Evolutionary conservation across 2,888 invertebrate genomes (phyloP).

Genomic region (Epistrophe grossulariae): DNA sequence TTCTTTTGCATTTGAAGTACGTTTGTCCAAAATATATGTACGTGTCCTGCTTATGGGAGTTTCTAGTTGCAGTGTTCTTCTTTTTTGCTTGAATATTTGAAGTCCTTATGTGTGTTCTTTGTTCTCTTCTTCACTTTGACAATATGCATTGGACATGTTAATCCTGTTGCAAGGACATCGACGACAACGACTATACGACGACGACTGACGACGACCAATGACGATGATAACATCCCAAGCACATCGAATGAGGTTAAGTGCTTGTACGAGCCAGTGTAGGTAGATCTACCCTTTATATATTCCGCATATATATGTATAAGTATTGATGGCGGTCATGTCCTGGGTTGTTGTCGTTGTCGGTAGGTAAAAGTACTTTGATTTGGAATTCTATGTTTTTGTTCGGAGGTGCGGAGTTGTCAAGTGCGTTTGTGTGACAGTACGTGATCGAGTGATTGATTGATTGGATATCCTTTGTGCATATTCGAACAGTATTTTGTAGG

Average conservation of each 20-base stretch:
- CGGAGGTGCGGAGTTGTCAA: conserved; percentile 63
- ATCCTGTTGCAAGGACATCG: conserved; percentile 62
- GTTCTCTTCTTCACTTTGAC: conserved; percentile 66
- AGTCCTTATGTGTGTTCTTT: conserved; percentile 57
- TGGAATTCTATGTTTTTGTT: conserved; percentile 63
- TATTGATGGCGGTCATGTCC: conserved; percentile 14
- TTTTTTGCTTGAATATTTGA: conserved; percentile 11
- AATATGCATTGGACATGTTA: conserved; percentile 72
- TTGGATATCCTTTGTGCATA: conserved; percentile 64
- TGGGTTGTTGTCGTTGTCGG: conserved; percentile 4
- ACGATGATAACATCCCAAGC: conserved; percentile 41
- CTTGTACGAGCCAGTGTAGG: conserved; percentile 38
- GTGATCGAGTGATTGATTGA: conserved; percentile 74
- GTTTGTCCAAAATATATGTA: not conserved
- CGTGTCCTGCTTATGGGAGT: conserved; percentile 32
- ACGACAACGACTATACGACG: not conserved
- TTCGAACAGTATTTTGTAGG: conserved; percentile 16
- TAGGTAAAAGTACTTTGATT: conserved; percentile 60
- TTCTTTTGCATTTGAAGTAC: conserved; percentile 55
- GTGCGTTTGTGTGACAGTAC: conserved; percentile 63
- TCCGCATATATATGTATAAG: not conserved
- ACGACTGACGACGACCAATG: conserved; percentile 15
- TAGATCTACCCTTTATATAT: not conserved
- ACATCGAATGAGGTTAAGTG: conserved; percentile 67
- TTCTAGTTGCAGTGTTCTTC: not conserved